phyloP scores from a whole-genome alignment of 2,888 invertebrate species.

The Drosophila anceps region DNA sequence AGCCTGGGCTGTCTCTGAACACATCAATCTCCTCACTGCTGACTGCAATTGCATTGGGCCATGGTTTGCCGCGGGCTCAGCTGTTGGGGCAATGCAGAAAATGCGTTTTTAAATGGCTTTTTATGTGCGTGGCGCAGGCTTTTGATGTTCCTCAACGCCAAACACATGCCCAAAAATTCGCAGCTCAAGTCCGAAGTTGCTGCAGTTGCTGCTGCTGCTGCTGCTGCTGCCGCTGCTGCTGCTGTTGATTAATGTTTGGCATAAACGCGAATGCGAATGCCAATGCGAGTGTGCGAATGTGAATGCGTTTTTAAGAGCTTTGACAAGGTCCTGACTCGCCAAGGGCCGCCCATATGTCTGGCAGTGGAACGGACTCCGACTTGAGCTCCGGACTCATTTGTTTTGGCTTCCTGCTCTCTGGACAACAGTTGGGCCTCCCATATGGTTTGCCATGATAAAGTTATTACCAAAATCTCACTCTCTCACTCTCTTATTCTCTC shows the following conservation, averaged over 20 bases:
- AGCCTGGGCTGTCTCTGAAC: constrained; percentile 70
- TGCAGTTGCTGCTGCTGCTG: too few species aligned
- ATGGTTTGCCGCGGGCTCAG: constrained; percentile 56
- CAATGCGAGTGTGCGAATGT: constrained; percentile 31
- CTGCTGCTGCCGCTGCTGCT: constrained; percentile 25
- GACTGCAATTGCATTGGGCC: constrained; percentile 54
- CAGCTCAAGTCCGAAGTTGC: constrained; percentile 52
- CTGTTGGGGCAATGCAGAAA: constrained; percentile 64
- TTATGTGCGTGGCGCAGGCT: constrained; percentile 80
- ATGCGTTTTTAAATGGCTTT: constrained; percentile 83
- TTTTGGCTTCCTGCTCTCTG: constrained; percentile 46
- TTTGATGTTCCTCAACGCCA: constrained; percentile 70
- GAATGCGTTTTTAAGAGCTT: constrained; percentile 78
- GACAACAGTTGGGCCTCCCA: constrained; percentile 83
- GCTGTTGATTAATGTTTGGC: constrained; percentile 81
- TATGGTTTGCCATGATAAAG: constrained; percentile 84
- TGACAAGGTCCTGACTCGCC: constrained; percentile 80
- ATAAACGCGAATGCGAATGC: constrained; percentile 77
- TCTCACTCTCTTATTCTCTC: constrained; percentile 27
- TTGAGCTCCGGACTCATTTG: constrained; percentile 51
- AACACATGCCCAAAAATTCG: constrained; percentile 79
- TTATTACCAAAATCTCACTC: constrained; percentile 83
- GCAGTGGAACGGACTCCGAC: constrained; percentile 15
- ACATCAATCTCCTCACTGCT: constrained; percentile 71
- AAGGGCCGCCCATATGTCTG: constrained; percentile 65